Evolutionary conservation across 2,113 vertebrate species (phyloP).

Genomic region (Petromus typicus): DNA sequence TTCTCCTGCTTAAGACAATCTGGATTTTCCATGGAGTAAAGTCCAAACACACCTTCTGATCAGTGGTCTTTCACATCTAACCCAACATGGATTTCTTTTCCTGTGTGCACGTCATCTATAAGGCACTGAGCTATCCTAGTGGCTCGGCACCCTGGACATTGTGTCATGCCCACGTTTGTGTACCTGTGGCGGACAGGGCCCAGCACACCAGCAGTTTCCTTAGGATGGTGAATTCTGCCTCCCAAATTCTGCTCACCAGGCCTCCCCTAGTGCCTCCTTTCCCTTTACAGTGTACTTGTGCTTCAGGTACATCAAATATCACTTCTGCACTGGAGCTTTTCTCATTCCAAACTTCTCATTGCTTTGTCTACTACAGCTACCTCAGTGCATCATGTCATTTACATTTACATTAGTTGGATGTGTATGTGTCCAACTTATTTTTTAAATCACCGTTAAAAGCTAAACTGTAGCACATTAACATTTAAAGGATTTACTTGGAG

Average conservation of each 20-base stretch:
- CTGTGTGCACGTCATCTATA: neutral
- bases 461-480: neutral
- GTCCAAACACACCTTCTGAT: neutral
- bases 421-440: neutral
- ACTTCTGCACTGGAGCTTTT: neutral
- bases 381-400: neutral
- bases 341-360: neutral
- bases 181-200: neutral
- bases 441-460: neutral
- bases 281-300: neutral
- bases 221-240: neutral
- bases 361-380: neutral
- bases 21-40: neutral
- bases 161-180: neutral
- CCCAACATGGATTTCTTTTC: neutral
- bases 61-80: neutral
- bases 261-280: neutral
- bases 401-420: neutral
- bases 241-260: neutral
- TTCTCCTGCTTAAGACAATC: neutral
- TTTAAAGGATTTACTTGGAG: neutral
- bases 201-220: neutral
- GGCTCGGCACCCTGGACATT: neutral
- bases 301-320: neutral
- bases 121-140: neutral